Percentiles rank a stretch among this genome's conserved stretches.
Evolutionary conservation across 1,140 invertebrate genomes (phyloP).

Genomic region (fruit fly (Drosophila melanogaster)): DNA sequence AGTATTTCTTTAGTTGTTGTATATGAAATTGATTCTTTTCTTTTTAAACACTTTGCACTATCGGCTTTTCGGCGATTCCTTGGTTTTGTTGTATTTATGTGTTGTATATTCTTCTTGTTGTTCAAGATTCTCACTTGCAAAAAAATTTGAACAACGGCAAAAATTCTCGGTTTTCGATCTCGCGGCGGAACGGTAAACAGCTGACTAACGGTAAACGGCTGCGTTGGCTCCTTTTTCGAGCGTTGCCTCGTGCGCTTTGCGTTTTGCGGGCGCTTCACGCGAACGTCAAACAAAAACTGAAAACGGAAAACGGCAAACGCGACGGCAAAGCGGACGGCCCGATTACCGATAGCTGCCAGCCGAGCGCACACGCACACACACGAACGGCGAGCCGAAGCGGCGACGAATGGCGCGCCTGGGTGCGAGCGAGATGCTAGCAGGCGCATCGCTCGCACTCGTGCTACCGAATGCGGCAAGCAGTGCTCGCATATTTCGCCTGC

Average conservation of each 20-base stretch:
- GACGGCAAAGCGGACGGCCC: slow-evolving; percentile 46
- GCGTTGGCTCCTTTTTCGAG: slow-evolving; percentile 5
- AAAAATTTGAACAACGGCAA: slow-evolving; percentile 42
- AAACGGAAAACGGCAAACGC: slow-evolving; percentile 60
- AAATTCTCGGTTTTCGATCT: slow-evolving; percentile 12
- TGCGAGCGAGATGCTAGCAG: slow-evolving; percentile 45
- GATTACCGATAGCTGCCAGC: slow-evolving; percentile 11
- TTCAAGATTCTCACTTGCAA: slow-evolving; percentile 32
- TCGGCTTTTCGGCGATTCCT: slow-evolving; percentile 15
- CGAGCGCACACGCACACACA: slow-evolving; percentile 22
- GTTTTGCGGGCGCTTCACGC: slow-evolving; percentile 58
- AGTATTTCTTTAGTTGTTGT: slow-evolving; percentile 37
- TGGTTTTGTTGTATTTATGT: slow-evolving; percentile 23
- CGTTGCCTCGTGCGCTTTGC: slow-evolving; percentile 10
- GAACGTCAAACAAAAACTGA: slow-evolving; percentile 83
- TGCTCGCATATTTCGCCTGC: not conserved
- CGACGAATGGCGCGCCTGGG: slow-evolving; percentile 58
- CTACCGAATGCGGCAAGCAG: slow-evolving; percentile 15
- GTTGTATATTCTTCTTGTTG: slow-evolving; percentile 21
- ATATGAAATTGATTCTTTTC: not conserved
- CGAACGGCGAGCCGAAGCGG: slow-evolving; percentile 31
- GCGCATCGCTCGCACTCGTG: slow-evolving; percentile 10
- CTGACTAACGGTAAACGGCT: slow-evolving; percentile 40
- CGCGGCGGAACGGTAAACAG: slow-evolving; percentile 42
- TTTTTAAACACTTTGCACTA: slow-evolving; percentile 12